Evolutionary conservation across 2,888 invertebrate species (phyloP), one percentile per base, ranked within the genome.

Genomic region (Platycheirus rosarum): DNA sequence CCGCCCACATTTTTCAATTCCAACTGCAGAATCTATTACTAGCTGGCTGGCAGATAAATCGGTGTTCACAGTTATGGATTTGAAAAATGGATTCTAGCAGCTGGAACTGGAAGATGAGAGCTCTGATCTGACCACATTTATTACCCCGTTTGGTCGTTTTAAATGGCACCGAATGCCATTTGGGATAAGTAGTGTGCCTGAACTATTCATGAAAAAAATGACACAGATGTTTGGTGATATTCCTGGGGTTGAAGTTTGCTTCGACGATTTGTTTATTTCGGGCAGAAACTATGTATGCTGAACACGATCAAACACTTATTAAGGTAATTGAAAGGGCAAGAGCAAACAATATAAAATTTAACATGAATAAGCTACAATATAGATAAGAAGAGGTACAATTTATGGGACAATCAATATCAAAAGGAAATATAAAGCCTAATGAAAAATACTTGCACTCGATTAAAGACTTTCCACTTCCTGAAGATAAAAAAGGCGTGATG

Each of bases 321-420:
- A 32, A 32, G 8, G 32, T 85, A 2, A 49, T 86, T 16, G 40
- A 82, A 55, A 46, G 85, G 1, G 32, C 32, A 7, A 32, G 32
- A 7, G 32, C 8, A 6, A 32, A 32, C 8, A 32, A 32, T 32
- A 9, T 32, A 48, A 55, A 68, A 55, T 88, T 88, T 55, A 88
- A 87, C 82, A 53, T 76, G 40, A 77, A 85, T n/a, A 87, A 87
- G 66, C 73, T 86, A 66, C 84, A 66, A 14, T 75, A 46, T n/a
- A 66, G 75, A n/a, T 44, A 32, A 9, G 8, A 32, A 6, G 32
- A 32, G 32, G 32, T 32, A 6, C 4, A 32, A 9, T 32, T 32
- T 7, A 32, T 32, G 32, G 32, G 32, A 7, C 32, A 32, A 9
- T 32, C 32, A 32, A 32, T 32, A 2, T 2, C 32, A 32, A 9